Base-by-base conservation (phyloP, 2,113 vertebrate genomes). In the Amazona guildingii region DNA sequence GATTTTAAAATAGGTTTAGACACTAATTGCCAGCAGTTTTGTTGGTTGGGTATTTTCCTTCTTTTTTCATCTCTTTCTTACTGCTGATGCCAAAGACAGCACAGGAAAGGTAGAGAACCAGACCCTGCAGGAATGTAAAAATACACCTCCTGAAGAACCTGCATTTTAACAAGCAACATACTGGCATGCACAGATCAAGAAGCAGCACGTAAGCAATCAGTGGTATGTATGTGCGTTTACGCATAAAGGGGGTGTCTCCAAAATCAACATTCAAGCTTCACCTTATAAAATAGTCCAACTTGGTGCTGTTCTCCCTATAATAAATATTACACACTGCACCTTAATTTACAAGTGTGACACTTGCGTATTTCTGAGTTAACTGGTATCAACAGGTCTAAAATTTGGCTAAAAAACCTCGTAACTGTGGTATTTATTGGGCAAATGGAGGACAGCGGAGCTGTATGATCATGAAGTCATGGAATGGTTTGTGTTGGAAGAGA, bases 71-170 rank as follows among this genome's bases (percentile, higher is more conserved):
- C 83, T 94, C 84, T 92, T 87, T 89, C 88, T 94, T 89, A 73
- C 77, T 46, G 59, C 20, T 33, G 63, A 76, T 91, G 91, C 88
- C 96, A 96, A 97, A 96, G 84, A 95, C 79, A 96, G 90, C 88
- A 90, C 8, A 85, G 92, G 86, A 92, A 86, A 92, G 39, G 66
- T 88, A 95, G 62, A 92, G 91, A 90, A 90, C 62, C 75, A 95
- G 73, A 70, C 43, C 46, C 86, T 91, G 73, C 27, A 92, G 87
- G 74, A 91, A 92, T 59, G 54, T 83, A 80, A 95, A 94, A 95
- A 95, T 67, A 84, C 12, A 92, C 37, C 70, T 79, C 88, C 67
- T 77, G 86, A 87, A 69, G 52, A 89, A 6, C 66, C 33, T 49
- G 54, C 74, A 48, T 87, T 94, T 94, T 83, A 92, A 79, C 54